Evolutionary conservation across 2,888 invertebrate genomes (phyloP).

Genomic region (Cristatella mucedo): DNA sequence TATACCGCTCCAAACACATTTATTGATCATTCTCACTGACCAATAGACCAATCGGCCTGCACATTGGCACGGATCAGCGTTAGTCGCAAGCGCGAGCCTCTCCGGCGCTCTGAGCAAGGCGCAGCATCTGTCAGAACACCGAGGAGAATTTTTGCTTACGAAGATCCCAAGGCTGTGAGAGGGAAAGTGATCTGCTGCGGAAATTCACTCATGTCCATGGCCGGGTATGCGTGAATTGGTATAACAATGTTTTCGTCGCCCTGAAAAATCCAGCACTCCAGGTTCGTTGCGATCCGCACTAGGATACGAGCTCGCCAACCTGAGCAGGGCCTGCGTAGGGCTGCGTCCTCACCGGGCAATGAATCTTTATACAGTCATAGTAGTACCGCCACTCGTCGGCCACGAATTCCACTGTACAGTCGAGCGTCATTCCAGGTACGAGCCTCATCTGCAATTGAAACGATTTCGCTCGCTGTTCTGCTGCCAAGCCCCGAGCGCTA

Average conservation of each 20-base stretch:
- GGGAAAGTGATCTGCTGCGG: slow-evolving; percentile 29
- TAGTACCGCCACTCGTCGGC: slow-evolving; percentile 37
- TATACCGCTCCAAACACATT: too few relatives aligned
- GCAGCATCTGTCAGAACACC: background rate
- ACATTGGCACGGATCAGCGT: too few relatives aligned
- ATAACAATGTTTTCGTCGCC: slow-evolving; percentile 36
- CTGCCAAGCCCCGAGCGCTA: too few relatives aligned
- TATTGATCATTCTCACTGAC: too few relatives aligned
- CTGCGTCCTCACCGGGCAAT: slow-evolving; percentile 23
- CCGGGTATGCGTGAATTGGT: slow-evolving; percentile 37
- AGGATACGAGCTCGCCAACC: background rate
- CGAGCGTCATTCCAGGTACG: slow-evolving; percentile 32
- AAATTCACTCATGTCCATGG: slow-evolving; percentile 32
- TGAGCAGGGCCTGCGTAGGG: background rate
- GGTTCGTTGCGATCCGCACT: background rate
- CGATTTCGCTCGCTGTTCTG: background rate
- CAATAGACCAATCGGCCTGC: too few relatives aligned
- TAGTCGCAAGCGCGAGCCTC: too few relatives aligned
- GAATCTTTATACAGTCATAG: slow-evolving; percentile 35
- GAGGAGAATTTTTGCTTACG: too few relatives aligned
- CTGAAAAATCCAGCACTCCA: slow-evolving; percentile 15
- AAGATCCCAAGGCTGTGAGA: slow-evolving; percentile 15
- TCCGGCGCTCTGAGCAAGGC: background rate
- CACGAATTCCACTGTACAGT: slow-evolving; percentile 32
- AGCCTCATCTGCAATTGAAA: slow-evolving; percentile 25